Conservation (phyloP, 1,140 invertebrate species). For the Nasonia vitripennis region DNA sequence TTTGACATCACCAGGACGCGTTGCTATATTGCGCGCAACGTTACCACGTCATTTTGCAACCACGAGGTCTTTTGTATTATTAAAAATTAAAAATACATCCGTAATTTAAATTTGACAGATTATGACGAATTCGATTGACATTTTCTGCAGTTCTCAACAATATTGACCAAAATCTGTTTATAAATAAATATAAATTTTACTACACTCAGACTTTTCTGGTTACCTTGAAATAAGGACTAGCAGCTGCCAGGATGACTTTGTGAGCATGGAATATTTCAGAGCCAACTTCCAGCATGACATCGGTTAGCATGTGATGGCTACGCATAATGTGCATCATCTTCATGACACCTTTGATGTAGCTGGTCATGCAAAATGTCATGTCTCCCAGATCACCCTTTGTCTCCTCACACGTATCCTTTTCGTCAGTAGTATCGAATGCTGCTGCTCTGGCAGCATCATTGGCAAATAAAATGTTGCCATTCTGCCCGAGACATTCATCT, state of each 20-base stretch:
- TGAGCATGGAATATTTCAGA: conserved; percentile 91
- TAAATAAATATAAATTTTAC: conserved; percentile 29
- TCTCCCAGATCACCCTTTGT: conserved; percentile 80
- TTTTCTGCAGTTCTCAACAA: no score
- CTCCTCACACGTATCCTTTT: conserved; percentile 63
- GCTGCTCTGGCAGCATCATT: conserved; percentile 54
- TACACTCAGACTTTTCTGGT: conserved; percentile 17
- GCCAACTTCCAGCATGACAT: conserved; percentile 90
- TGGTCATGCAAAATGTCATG: conserved; percentile 91
- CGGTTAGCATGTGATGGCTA: conserved; percentile 91
- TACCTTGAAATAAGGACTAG: conserved; percentile 96
- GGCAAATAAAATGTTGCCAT: conserved; percentile 55
- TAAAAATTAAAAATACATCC: no score
- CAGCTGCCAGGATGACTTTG: conserved; percentile 92
- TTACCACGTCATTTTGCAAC: no score
- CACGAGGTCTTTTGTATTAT: no score
- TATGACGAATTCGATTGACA: no score
- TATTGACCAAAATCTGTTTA: not conserved
- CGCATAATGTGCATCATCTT: conserved; percentile 94
- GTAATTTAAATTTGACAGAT: no score
- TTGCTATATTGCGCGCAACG: no score
- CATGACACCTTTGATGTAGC: conserved; percentile 89
- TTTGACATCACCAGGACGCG: no score
- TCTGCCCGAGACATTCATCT: conserved; percentile 64
- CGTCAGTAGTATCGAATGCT: conserved; percentile 54